Percentiles rank a stretch among this genome's conserved stretches.
Evolutionary conservation across 2,888 invertebrate genomes (phyloP).

Genomic region (Tetramorium bicarinatum): DNA sequence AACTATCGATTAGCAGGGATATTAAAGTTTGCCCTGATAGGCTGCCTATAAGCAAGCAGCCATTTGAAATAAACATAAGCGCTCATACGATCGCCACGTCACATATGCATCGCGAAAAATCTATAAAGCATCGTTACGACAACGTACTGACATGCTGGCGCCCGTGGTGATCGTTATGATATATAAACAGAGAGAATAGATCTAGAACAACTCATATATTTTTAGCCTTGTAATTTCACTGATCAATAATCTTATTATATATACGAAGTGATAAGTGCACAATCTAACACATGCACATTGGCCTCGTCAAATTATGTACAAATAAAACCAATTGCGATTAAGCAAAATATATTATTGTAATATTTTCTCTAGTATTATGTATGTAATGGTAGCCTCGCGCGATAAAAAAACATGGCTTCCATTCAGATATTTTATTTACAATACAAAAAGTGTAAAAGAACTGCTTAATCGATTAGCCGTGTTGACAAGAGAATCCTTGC

Average conservation of each 20-base stretch:
- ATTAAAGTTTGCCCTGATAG: conserved; percentile 56
- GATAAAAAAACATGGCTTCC: neutral
- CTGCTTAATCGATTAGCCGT: neutral
- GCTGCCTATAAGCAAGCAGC: conserved; percentile 74
- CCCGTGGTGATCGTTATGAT: conserved; percentile 71
- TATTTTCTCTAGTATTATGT: neutral
- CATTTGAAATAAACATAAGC: conserved; percentile 84
- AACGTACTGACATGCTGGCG: conserved; percentile 80
- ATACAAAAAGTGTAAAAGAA: neutral
- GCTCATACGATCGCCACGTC: conserved; percentile 84
- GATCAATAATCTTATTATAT: conserved; percentile 61
- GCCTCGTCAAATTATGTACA: neutral
- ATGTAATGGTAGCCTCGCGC: neutral
- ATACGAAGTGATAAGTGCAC: conserved; percentile 33
- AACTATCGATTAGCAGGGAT: conserved; percentile 46
- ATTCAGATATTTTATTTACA: neutral
- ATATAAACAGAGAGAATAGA: conserved; percentile 51
- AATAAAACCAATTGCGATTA: neutral
- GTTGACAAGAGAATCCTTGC: conserved; percentile 9
- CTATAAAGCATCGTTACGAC: conserved; percentile 82
- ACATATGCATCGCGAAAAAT: conserved; percentile 81
- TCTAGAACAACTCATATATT: conserved; percentile 66
- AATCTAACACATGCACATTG: neutral
- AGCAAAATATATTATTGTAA: neutral
- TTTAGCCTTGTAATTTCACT: conserved; percentile 71